phyloP scores from a whole-genome alignment of 1,140 invertebrate species.

The Scaptomyza montana region DNA sequence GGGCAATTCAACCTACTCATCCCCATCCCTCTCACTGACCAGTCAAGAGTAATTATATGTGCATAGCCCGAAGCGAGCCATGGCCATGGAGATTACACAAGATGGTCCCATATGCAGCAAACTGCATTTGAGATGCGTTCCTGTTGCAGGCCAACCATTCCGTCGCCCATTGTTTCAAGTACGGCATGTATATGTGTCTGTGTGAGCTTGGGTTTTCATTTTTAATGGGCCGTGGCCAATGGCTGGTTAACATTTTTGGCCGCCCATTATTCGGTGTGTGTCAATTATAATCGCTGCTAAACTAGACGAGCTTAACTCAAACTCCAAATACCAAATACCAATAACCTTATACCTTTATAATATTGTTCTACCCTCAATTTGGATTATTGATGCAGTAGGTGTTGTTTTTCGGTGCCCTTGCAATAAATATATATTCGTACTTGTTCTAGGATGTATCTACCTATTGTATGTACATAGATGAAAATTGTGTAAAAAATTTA shows the following conservation, averaged over 20 bases:
- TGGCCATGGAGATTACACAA: slow-evolving; percentile 15
- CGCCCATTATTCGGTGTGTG: neutral
- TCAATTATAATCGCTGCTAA: slow-evolving; percentile 41
- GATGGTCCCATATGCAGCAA: slow-evolving; percentile 13
- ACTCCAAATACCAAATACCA: neutral
- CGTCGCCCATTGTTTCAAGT: slow-evolving; percentile 45
- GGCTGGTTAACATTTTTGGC: slow-evolving; percentile 39
- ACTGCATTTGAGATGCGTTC: neutral
- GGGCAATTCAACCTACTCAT: slow-evolving; percentile 5
- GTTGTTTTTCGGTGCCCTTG: slow-evolving; percentile 22
- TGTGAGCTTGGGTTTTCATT: slow-evolving; percentile 27
- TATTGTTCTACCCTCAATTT: slow-evolving; percentile 13
- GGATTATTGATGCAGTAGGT: slow-evolving; percentile 61
- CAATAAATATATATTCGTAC: too few relatives aligned
- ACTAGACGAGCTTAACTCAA: slow-evolving; percentile 7
- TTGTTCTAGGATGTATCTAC: too few relatives aligned
- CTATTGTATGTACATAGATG: too few relatives aligned
- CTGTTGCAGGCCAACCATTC: slow-evolving; percentile 1
- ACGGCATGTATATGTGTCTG: slow-evolving; percentile 2
- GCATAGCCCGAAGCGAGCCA: slow-evolving; percentile 21
- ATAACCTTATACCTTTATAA: slow-evolving; percentile 1
- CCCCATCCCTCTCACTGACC: neutral
- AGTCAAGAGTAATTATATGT: slow-evolving; percentile 73
- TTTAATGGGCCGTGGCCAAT: slow-evolving; percentile 71
- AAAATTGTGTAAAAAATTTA: too few relatives aligned